Conservation (phyloP, 2,113 vertebrate species). For the Pao palembangensis region DNA sequence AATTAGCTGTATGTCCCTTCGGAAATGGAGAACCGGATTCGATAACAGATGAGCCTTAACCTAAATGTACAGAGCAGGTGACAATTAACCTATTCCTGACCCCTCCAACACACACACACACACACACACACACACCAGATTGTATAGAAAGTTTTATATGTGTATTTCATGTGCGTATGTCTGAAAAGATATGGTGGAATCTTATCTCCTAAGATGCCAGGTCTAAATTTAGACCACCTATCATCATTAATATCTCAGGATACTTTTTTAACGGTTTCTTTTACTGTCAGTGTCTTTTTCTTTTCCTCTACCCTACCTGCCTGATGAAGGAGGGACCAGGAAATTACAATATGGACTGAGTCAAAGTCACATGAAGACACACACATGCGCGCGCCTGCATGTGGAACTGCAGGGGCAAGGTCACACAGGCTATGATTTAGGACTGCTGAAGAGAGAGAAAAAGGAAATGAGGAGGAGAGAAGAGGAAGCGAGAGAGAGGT, state of each 20-base stretch:
- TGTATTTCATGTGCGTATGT: too few species aligned
- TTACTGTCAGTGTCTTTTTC: neutral
- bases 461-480: conserved; percentile 1
- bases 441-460: conserved; percentile 22
- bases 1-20: conserved; percentile 62
- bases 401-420: conserved; percentile 46
- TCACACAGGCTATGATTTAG: conserved; percentile 43
- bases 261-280: neutral
- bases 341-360: conserved; percentile 28
- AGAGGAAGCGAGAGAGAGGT: conserved; percentile 17
- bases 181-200: neutral
- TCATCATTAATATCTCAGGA: conserved; percentile 17
- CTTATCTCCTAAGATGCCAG: neutral
- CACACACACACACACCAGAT: neutral
- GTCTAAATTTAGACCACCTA: conserved; percentile 25
- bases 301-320: conserved; percentile 34
- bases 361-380: conserved; percentile 41
- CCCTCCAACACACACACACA: conserved; percentile 10
- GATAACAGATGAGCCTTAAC: conserved; percentile 53
- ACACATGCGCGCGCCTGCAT: conserved; percentile 8
- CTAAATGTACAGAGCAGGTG: conserved; percentile 61
- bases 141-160: conserved; percentile 10
- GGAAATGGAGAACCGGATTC: conserved; percentile 61
- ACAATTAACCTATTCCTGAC: conserved; percentile 59
- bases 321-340: conserved; percentile 27